Conservation (phyloP, 2,797 vertebrate species). For the Esox masquinongy region DNA sequence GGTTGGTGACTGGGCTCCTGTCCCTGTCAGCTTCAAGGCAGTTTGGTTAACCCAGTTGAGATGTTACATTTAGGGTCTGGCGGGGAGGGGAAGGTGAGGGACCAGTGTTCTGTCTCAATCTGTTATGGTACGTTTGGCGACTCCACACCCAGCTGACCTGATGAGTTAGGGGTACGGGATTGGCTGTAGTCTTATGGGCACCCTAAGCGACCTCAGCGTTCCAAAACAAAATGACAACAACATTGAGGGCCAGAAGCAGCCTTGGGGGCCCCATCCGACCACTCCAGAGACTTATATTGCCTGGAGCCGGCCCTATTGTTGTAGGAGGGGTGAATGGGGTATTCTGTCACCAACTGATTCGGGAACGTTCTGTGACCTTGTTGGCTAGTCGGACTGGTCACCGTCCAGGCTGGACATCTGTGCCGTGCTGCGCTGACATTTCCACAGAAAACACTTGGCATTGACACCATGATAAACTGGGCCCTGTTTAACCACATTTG, state of each 20-base stretch:
- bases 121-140: not conserved
- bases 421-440: constrained; percentile 30
- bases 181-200: no score
- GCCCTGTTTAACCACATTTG: constrained; percentile 44
- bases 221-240: no score
- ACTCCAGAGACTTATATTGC: no score
- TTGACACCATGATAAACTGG: constrained; percentile 54
- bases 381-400: constrained; percentile 36
- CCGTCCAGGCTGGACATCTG: constrained; percentile 37
- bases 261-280: no score
- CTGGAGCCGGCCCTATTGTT: no score
- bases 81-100: not conserved
- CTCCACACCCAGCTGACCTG: not conserved
- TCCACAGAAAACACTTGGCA: constrained; percentile 50
- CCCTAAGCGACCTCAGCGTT: no score
- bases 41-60: constrained; percentile 37
- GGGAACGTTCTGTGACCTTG: constrained; percentile 21
- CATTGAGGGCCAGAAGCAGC: no score
- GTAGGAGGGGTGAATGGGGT: not conserved
- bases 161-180: not conserved
- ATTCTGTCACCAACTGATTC: not conserved
- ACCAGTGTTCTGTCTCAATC: not conserved
- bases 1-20: not conserved
- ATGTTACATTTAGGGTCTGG: constrained; percentile 24
- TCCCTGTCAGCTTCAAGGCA: not conserved